Conservation (phyloP, 1,140 invertebrate species). For the Tetramorium parvispinum region DNA sequence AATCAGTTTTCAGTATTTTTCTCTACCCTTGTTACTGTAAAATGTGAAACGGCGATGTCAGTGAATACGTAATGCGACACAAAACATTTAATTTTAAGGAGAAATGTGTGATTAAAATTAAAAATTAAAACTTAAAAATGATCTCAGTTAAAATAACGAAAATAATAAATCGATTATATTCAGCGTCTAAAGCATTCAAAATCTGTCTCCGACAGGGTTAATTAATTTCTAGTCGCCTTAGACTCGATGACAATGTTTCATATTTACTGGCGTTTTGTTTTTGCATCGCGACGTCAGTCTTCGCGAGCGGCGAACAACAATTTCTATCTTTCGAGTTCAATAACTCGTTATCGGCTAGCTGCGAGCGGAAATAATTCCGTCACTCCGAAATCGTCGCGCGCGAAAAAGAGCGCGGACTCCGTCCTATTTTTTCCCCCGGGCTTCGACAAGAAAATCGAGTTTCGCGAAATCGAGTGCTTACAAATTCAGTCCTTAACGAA, state of each 20-base stretch:
- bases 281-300: constrained; percentile 59
- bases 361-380: constrained; percentile 72
- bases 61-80: neutral
- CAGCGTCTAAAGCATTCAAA: neutral
- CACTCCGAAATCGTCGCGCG: constrained; percentile 65
- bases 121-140: neutral
- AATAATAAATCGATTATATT: neutral
- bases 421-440: constrained; percentile 37
- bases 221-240: constrained; percentile 29
- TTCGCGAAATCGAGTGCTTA: constrained; percentile 71
- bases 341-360: constrained; percentile 75
- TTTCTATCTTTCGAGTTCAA: constrained; percentile 73
- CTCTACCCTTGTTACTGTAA: neutral
- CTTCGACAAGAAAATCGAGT: constrained; percentile 73
- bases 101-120: neutral
- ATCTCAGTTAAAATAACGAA: neutral
- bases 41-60: neutral
- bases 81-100: neutral
- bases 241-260: neutral
- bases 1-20: neutral
- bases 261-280: constrained; percentile 1
- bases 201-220: neutral
- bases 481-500: constrained; percentile 73
- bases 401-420: constrained; percentile 13
- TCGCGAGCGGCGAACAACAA: constrained; percentile 68